Evolutionary conservation across 2,113 vertebrate species (phyloP), one percentile per base, ranked within the genome.

Genomic region (Solenodon paradoxus): DNA sequence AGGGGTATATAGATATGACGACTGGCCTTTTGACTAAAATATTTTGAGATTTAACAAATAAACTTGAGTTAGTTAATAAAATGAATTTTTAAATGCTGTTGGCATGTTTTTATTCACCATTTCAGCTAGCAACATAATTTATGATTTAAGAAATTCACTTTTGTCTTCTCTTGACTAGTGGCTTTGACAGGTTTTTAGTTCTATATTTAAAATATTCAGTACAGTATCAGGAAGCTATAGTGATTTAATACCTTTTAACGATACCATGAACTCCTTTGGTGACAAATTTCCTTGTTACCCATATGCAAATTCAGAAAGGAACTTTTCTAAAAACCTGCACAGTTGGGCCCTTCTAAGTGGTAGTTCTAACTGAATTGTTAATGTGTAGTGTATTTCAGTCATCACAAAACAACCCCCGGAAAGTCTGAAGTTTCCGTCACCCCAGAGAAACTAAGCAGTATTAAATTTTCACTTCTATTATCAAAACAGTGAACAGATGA

Each of bases 391-490:
- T 83, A 24, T 15, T 87, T 93, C 40, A 55, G 2, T 74, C 30
- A 84, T 74, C 40, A 35, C 35, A 40, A 16, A 84, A 77, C 71
- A 63, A 19, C 26, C 4, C 12, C 35, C 17, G 35, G 24, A 42
- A 74, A 24, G 78, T 64, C n/a, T 38, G 49, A 51, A 72, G 15
- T 77, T 88, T 72, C 16, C 5, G 1, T 85, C 28, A 66, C 12
- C 40, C 59, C 42, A 78, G 45, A 85, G 69, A 61, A 88, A 81
- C 40, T 69, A 51, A 92, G 26, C 30, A 91, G 28, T 86, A 78
- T 87, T 96, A 53, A 84, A 45, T 87, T 93, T 95, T 78, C 47
- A 95, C 35, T 85, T 79, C 38, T 11, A 10, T 88, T 86, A 88
- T 92, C 63, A 91, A 68, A 94, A 96, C 77, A 95, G 49, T 90